Evolutionary conservation across 2,113 vertebrate genomes (phyloP).

Genomic region (Cyphomyrus discorhynchus): DNA sequence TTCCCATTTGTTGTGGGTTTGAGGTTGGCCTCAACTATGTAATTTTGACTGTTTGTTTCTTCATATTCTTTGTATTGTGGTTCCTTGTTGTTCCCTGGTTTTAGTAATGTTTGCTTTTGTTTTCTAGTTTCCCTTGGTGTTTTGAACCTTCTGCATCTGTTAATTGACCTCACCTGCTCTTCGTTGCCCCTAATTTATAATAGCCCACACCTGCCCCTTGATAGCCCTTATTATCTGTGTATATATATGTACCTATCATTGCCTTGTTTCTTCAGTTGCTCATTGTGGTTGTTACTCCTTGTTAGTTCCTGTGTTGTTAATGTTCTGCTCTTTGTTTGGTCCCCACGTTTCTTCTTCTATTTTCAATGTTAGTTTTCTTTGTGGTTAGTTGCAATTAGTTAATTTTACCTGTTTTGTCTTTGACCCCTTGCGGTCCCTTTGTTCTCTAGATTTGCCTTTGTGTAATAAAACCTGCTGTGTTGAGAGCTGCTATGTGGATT

Average conservation of each 20-base stretch:
- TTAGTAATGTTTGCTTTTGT: background rate
- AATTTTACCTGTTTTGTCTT: too few species aligned
- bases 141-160: background rate
- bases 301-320: background rate
- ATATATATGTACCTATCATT: background rate
- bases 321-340: background rate
- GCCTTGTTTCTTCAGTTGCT: background rate
- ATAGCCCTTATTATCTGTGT: background rate
- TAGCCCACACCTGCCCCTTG: background rate
- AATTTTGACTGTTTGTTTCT: background rate
- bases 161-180: background rate
- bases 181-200: background rate
- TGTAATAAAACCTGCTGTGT: background rate
- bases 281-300: background rate
- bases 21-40: background rate
- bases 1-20: too few species aligned
- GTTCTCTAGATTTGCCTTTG: background rate
- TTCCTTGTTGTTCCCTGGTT: background rate
- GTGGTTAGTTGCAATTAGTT: background rate
- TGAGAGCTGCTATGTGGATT: background rate
- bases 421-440: too few species aligned
- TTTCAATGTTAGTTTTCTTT: background rate
- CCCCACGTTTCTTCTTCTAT: background rate
- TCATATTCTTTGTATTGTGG: background rate
- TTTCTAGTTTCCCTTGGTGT: background rate